Conservation (phyloP, 2,888 invertebrate genomes). For the Lysandra bellargus region DNA sequence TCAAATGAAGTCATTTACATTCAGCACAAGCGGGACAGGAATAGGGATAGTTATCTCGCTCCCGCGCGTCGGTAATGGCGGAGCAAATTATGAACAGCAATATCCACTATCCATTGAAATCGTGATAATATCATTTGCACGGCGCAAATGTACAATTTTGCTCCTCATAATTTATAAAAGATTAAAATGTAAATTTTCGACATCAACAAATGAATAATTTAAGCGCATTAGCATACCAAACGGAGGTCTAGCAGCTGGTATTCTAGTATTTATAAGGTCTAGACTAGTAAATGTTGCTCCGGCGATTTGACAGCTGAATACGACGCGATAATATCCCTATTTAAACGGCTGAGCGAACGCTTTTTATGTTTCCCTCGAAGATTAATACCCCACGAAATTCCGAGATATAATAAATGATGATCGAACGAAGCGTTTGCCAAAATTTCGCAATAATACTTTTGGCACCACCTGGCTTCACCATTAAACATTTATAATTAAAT, state of each 20-base stretch:
- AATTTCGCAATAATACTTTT: conserved; percentile 11
- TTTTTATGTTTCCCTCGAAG: conserved; percentile 12
- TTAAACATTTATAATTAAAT: conserved; percentile 17
- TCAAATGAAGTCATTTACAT: conserved; percentile 77
- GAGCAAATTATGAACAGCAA: conserved; percentile 62
- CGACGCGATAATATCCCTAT: conserved; percentile 33
- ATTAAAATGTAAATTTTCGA: conserved; percentile 17
- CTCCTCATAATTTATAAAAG: not conserved
- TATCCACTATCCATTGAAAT: conserved; percentile 52
- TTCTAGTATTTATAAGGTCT: conserved; percentile 36
- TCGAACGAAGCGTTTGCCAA: not conserved
- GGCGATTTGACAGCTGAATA: conserved; percentile 37
- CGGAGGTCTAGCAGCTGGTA: conserved; percentile 34
- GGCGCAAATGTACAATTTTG: conserved; percentile 52
- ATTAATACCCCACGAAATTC: not conserved
- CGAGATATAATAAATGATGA: conserved; percentile 15
- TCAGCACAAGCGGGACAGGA: conserved; percentile 59
- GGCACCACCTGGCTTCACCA: conserved; percentile 7
- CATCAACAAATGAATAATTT: conserved; percentile 20
- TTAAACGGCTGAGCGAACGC: conserved; percentile 23
- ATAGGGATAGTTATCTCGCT: conserved; percentile 54
- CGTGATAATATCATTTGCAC: conserved; percentile 49
- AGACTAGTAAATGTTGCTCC: conserved; percentile 36
- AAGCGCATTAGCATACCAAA: conserved; percentile 18
- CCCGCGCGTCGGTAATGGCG: conserved; percentile 67